Conservation (phyloP, 2,888 invertebrate genomes). For the Agrochola litura region DNA sequence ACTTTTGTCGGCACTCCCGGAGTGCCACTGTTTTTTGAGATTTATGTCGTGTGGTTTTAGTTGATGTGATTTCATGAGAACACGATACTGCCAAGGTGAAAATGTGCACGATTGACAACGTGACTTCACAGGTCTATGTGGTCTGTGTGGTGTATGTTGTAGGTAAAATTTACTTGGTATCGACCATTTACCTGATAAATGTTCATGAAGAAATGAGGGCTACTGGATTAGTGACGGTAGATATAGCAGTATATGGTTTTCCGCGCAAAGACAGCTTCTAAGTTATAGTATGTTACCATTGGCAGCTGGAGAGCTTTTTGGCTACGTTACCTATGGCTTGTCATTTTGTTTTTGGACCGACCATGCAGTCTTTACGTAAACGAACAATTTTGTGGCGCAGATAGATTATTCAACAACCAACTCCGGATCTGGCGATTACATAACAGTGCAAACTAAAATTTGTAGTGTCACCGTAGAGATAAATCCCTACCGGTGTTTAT, state of each 20-base stretch:
- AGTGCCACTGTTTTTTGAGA: no score
- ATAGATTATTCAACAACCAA: background rate
- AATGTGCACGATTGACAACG: background rate
- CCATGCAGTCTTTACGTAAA: background rate
- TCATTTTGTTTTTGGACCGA: background rate
- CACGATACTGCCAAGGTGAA: background rate
- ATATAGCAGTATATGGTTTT: no score
- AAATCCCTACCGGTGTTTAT: constrained; percentile 22
- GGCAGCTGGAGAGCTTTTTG: background rate
- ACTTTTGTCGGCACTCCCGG: no score
- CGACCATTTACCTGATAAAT: background rate
- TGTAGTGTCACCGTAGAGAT: constrained; percentile 29
- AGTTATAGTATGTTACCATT: background rate
- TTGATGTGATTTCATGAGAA: background rate
- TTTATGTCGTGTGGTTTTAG: background rate
- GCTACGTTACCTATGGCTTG: background rate
- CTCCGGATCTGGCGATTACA: background rate
- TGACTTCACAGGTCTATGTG: no score
- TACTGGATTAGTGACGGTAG: background rate
- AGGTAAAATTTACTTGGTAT: background rate
- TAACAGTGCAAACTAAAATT: background rate
- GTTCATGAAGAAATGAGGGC: background rate
- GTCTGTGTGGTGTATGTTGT: no score
- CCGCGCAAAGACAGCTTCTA: no score
- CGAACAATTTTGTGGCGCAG: background rate